Conservation (phyloP, 2,888 invertebrate species). For the Archaeoteleia sp. region DNA sequence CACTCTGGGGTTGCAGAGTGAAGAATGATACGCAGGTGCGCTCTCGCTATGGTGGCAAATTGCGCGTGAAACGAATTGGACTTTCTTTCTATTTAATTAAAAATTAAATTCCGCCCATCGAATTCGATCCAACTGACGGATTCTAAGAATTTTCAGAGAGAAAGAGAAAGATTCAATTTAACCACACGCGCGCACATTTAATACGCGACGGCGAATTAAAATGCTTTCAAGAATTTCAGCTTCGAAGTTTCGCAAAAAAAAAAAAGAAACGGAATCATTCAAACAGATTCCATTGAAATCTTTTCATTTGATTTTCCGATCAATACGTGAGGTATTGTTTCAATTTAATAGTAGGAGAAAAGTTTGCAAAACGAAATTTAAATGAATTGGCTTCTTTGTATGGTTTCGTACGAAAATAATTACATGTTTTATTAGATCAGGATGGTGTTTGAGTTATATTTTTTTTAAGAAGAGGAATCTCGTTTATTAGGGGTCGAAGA, state of each 20-base stretch:
- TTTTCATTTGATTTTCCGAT: too few species aligned
- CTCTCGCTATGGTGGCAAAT: constrained; percentile 55
- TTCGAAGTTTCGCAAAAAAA: too few species aligned
- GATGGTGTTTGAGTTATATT: constrained; percentile 47
- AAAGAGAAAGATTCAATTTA: neutral
- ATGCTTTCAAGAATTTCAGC: too few species aligned
- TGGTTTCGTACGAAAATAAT: constrained; percentile 17
- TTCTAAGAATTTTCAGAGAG: too few species aligned
- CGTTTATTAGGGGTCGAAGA: constrained; percentile 39
- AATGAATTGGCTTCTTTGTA: neutral
- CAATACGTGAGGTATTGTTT: too few species aligned
- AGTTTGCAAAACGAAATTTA: too few species aligned
- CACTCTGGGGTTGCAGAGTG: constrained; percentile 53
- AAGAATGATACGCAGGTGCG: constrained; percentile 69
- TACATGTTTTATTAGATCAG: constrained; percentile 43
- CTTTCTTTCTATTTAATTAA: constrained; percentile 64
- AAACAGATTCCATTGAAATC: too few species aligned
- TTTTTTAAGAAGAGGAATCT: constrained; percentile 38
- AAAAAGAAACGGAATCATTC: too few species aligned
- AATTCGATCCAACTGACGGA: too few species aligned
- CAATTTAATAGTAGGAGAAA: too few species aligned
- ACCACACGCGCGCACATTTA: neutral
- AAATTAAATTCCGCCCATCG: constrained; percentile 58
- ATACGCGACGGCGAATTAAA: neutral
- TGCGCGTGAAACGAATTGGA: constrained; percentile 64